Evolutionary conservation across 2,113 vertebrate genomes (phyloP).

Genomic region (Oreocharis arfaki): DNA sequence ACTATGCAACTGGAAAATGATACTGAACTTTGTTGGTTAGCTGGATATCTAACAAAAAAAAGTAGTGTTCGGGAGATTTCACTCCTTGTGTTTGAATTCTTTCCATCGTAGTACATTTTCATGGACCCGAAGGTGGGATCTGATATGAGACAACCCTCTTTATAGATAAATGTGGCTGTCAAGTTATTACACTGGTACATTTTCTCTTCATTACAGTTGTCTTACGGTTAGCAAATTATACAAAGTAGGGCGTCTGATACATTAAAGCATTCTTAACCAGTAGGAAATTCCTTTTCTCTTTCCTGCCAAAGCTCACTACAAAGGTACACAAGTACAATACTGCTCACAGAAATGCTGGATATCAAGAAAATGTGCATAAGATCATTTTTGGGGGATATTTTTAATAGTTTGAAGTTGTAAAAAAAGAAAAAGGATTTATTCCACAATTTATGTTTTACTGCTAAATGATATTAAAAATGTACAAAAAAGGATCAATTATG

Average conservation of each 20-base stretch:
- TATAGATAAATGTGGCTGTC: not conserved
- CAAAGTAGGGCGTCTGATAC: not conserved
- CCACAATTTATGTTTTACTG: not conserved
- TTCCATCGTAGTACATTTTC: not conserved
- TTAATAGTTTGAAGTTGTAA: not conserved
- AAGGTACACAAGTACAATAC: not conserved
- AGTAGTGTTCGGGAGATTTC: not conserved
- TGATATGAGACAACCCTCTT: not conserved
- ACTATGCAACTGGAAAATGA: not conserved
- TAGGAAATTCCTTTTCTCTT: not conserved
- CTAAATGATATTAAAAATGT: not conserved
- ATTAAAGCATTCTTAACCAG: not conserved
- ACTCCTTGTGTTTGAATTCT: not conserved
- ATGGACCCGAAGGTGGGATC: not conserved
- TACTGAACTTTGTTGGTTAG: not conserved
- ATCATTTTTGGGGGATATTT: not conserved
- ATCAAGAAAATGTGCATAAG: not conserved
- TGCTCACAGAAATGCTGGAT: not conserved
- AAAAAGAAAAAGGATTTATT: not conserved
- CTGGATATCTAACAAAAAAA: not conserved
- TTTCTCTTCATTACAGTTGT: not conserved
- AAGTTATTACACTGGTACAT: not conserved
- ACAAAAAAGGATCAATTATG: rapidly evolving
- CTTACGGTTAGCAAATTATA: not conserved
- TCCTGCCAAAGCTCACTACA: not conserved